Evolutionary conservation across 2,888 invertebrate genomes (phyloP).

Genomic region (Alloplasta piceator): DNA sequence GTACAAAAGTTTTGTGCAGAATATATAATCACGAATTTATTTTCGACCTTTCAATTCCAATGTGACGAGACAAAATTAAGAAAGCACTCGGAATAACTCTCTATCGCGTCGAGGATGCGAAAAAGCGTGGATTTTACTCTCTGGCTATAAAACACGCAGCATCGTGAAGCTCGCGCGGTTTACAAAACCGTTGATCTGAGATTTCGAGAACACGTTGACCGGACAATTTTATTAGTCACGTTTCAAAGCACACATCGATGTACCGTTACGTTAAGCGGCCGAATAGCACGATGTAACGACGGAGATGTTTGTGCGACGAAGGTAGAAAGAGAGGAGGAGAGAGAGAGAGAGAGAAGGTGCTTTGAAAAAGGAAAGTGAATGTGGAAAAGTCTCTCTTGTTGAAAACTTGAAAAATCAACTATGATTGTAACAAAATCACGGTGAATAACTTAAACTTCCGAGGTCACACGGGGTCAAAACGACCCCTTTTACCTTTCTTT

Average conservation of each 20-base stretch:
- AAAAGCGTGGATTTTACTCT: constrained; percentile 17
- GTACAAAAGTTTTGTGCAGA: too few species aligned
- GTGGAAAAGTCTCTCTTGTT: constrained; percentile 27
- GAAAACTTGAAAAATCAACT: background rate
- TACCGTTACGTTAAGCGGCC: constrained; percentile 55
- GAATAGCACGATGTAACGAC: background rate
- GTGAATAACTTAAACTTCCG: too few species aligned
- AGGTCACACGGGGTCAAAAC: too few species aligned
- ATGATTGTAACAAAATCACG: too few species aligned
- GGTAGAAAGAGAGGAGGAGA: constrained; percentile 7
- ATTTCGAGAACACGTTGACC: constrained; percentile 61
- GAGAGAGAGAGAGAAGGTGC: constrained; percentile 7
- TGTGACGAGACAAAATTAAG: background rate
- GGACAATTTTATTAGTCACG: constrained; percentile 62
- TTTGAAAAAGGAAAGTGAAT: constrained; percentile 57
- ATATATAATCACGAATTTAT: background rate
- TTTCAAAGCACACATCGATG: constrained; percentile 33
- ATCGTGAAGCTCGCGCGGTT: constrained; percentile 9
- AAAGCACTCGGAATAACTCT: too few species aligned
- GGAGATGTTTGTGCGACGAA: constrained; percentile 7
- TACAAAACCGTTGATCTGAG: constrained; percentile 51
- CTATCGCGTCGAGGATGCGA: background rate
- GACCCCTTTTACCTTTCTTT: too few species aligned
- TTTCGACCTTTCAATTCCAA: background rate
- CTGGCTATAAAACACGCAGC: background rate